Base-by-base conservation (phyloP, 1,140 invertebrate species). In the Cyrtorhinus lividipennis region DNA sequence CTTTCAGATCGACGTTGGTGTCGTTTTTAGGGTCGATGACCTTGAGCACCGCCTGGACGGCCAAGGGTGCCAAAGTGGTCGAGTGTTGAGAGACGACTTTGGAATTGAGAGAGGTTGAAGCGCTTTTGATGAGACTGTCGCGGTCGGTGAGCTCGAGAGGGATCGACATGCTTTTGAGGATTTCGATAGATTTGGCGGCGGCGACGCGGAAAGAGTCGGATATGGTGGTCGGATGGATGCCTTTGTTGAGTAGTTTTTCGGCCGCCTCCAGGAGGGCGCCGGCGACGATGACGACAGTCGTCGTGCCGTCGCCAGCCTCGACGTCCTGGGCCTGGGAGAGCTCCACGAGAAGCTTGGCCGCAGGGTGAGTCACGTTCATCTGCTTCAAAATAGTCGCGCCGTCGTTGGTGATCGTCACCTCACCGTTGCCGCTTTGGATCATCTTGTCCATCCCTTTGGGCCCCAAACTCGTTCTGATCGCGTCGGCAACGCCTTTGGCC, bases 371-470 rank as follows among this genome's bases (percentile, higher is more conserved):
- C 10, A 99, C 93, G 77, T 95, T 94, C 87, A 99, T 99, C 78
- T 99, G 88, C 75, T 98, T 98, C 44, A 99, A 77, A 77, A 99
- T 99, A 24, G 97, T 99, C 24, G 97, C 97, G 65, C 97, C 97
- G 82, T 99, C 97, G 80, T 99, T 99, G 56, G 96, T 99, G 63
- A 99, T 99, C 10, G 95, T 99, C 0, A 99, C 97, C 81, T 98
- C 95, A 10, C 22, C 22, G 25, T 58, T 58, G 3, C 56, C 22
- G 22, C 22, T 58, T 24, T 26, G 56, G 23, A 93, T 89, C 96
- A 99, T 99, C 83, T 99, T 99, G 72, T 99, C 97, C 97, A 99
- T 99, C 67, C 97, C 97, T 68, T 91, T 81, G 24, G 97, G 97
- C 18, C 97, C 97, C 70, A 99, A 79, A 79, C 94, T 98, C 18